Evolutionary conservation across 2,113 vertebrate species (phyloP).

Genomic region (Athene noctua): DNA sequence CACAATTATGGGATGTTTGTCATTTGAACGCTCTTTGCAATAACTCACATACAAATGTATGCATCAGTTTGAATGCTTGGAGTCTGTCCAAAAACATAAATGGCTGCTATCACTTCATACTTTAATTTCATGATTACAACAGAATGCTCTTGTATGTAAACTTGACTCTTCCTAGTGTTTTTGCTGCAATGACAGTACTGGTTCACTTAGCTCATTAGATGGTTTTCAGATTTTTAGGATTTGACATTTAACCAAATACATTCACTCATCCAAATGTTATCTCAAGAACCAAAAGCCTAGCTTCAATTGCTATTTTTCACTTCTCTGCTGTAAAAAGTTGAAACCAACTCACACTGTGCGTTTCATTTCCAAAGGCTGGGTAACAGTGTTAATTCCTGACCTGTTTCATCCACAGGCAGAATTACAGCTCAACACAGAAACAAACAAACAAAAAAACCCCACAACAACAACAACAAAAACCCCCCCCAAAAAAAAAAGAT

Average conservation of each 20-base stretch:
- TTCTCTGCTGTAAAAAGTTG: background rate
- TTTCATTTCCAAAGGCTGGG: background rate
- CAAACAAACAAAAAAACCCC: background rate
- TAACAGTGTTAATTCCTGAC: background rate
- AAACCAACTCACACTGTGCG: background rate
- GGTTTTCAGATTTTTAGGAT: background rate
- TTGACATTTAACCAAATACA: background rate
- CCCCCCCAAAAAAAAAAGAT: background rate
- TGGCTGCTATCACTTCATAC: background rate
- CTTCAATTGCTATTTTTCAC: background rate
- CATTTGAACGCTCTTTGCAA: background rate
- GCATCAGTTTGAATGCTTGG: background rate
- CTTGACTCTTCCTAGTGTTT: background rate
- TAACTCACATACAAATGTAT: background rate
- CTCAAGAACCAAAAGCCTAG: background rate
- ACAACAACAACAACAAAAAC: too few relatives aligned
- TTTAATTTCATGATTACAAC: background rate
- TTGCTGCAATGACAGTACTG: background rate
- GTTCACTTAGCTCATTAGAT: background rate
- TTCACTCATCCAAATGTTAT: background rate
- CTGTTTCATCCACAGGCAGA: background rate
- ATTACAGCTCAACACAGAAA: background rate
- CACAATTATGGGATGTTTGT: constrained; percentile 12
- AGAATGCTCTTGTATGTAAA: background rate
- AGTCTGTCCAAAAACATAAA: background rate